phyloP scores from a whole-genome alignment of 2,888 invertebrate genomes.

The Agapetus fuscipes region DNA sequence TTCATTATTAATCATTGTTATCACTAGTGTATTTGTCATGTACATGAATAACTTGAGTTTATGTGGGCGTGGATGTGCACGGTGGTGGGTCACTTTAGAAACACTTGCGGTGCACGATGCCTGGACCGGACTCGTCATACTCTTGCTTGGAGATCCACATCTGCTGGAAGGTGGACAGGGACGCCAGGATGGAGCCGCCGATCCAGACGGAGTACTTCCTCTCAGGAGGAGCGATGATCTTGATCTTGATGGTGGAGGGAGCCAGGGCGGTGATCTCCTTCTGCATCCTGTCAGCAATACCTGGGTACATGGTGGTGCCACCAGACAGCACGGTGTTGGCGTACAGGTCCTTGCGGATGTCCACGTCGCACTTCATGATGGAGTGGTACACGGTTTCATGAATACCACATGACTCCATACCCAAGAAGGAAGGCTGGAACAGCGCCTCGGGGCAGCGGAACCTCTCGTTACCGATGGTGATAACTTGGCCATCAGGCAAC shows the following conservation, averaged over 20 bases:
- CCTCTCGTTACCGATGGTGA: conserved; percentile 80
- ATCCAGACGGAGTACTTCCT: conserved; percentile 98
- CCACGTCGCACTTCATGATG: conserved; percentile 92
- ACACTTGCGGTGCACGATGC: conserved; percentile 94
- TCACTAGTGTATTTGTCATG: too few species aligned
- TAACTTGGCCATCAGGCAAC: conserved; percentile 78
- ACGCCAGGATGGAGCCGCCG: conserved; percentile 93
- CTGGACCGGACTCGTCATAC: conserved; percentile 93
- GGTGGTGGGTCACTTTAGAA: conserved; percentile 53
- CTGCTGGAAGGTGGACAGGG: conserved; percentile 81
- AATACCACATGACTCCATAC: conserved; percentile 84
- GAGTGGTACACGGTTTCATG: conserved; percentile 89
- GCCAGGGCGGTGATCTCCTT: conserved; percentile 92
- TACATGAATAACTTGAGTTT: too few species aligned
- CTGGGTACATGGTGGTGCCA: conserved; percentile 94
- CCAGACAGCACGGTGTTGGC: conserved; percentile 87
- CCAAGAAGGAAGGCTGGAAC: conserved; percentile 86
- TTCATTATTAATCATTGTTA: too few species aligned
- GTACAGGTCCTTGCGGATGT: conserved; percentile 86
- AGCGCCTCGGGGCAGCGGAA: conserved; percentile 84
- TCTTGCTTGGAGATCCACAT: conserved; percentile 98
- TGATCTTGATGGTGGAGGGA: conserved; percentile 85
- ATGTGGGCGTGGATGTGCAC: too few species aligned
- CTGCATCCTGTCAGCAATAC: conserved; percentile 96
- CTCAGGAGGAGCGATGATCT: conserved; percentile 92